Evolutionary conservation across 1,140 invertebrate genomes (phyloP).

Genomic region (Olivierus martensii): DNA sequence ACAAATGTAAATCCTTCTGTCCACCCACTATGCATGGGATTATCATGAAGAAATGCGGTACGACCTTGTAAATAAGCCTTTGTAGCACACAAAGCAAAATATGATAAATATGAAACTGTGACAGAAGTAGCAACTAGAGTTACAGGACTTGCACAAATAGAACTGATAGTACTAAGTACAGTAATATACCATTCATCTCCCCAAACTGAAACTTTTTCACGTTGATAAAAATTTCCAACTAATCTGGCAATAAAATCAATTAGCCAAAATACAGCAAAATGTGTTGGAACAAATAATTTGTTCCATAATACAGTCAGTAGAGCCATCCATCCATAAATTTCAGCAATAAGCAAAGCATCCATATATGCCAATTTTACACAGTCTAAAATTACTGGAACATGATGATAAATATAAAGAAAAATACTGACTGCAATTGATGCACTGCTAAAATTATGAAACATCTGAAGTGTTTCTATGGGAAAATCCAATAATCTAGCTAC

Average conservation of each 20-base stretch:
- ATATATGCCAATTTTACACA: constrained; percentile 28
- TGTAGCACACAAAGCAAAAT: constrained; percentile 32
- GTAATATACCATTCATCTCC: constrained; percentile 29
- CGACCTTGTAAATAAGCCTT: constrained; percentile 35
- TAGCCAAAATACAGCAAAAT: constrained; percentile 37
- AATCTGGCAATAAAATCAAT: constrained; percentile 31
- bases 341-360: constrained; percentile 20
- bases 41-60: constrained; percentile 21
- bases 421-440: constrained; percentile 32
- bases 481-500: constrained; percentile 33
- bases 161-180: constrained; percentile 32
- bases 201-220: background rate
- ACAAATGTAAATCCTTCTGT: constrained; percentile 43
- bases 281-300: constrained; percentile 32
- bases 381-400: constrained; percentile 31
- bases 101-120: constrained; percentile 37
- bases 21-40: constrained; percentile 36
- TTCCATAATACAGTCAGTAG: constrained; percentile 31
- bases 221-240: constrained; percentile 22
- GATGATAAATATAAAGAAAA: constrained; percentile 34
- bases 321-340: constrained; percentile 29
- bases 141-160: constrained; percentile 39
- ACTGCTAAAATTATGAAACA: constrained; percentile 36
- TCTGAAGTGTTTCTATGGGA: constrained; percentile 31
- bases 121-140: constrained; percentile 39